Base-by-base conservation (phyloP, 2,797 vertebrate species). In the Sebastes kiyomatsui region DNA sequence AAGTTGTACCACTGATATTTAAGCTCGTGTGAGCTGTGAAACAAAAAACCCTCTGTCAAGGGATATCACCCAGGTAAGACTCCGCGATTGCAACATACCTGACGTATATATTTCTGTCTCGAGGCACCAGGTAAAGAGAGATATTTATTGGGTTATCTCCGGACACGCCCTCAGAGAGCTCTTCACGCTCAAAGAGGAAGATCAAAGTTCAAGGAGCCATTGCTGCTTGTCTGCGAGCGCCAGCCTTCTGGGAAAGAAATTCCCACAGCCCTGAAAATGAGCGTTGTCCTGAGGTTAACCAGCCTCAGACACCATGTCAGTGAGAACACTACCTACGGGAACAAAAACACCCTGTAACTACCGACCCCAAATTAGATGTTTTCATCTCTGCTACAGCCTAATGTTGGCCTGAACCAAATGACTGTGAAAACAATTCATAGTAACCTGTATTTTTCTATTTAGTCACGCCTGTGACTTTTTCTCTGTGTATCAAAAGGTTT, bases 191-290 rank as follows among this genome's bases (percentile, higher is more conserved):
- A 27, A 16, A 81, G 66, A 82, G 61, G 78, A 88, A 91, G 90
- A 91, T 90, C 91, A 95, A 94, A 94, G 94, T 91, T 89, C 93
- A 93, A 79, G 61, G 28, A 87, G 75, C 25, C 72, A 56, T 71
- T 86, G 85, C 79, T 79, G 72, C 70, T 76, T 6, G 59, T 75
- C 66, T 83, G 4, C 4, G 8, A 74, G 70, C 20, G 8, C n/a
- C 25, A 23, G 54, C 32, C 75, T 87, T 75, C 75, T 82, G 85
- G 83, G 81, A 91, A 92, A 18, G 18, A 89, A 80, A 85, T 93
- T 95, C 89, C 89, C 90, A 94, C 88, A 82, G 59, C 65, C 66
- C 65, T 84, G 85, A 72, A 82, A 91, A 82, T 82, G 60, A 91
- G 83, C 74, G 75, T 68, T 88, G 67, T 87, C 75, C 64, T 46